Evolutionary conservation across 2,888 invertebrate species (phyloP).

Genomic region (Amiota mariae): DNA sequence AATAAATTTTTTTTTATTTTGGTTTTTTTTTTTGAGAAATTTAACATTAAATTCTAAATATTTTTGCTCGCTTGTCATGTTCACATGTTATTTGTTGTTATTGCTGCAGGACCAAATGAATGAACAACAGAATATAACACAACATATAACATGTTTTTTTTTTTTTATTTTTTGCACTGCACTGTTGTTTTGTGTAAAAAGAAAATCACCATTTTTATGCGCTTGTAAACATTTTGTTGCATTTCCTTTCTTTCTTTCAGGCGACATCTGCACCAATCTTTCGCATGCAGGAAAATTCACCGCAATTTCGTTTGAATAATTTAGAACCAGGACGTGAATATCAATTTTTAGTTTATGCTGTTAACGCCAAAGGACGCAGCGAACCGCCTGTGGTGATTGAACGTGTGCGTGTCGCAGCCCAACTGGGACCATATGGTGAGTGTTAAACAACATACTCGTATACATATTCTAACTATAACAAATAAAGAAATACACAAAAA

Average conservation of each 20-base stretch:
- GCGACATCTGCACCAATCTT: slow-evolving; percentile 78
- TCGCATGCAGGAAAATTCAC: slow-evolving; percentile 79
- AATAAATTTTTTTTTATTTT: not conserved
- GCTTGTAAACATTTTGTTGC: slow-evolving; percentile 5
- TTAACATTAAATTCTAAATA: slow-evolving; percentile 12
- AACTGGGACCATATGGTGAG: slow-evolving; percentile 74
- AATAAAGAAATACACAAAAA: not conserved
- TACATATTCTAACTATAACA: not conserved
- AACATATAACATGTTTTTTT: slow-evolving; percentile 1
- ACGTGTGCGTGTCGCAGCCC: slow-evolving; percentile 72
- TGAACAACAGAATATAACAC: not conserved
- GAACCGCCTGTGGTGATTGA: slow-evolving; percentile 82
- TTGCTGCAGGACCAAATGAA: not conserved
- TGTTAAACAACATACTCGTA: slow-evolving; percentile 30
- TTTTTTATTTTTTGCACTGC: not conserved
- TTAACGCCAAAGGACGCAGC: slow-evolving; percentile 86
- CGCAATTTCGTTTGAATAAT: slow-evolving; percentile 82
- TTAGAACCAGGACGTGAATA: slow-evolving; percentile 85
- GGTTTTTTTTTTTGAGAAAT: not conserved
- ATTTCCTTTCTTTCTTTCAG: slow-evolving; percentile 54
- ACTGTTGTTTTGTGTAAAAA: too few species aligned
- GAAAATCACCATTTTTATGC: not conserved
- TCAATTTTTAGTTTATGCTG: slow-evolving; percentile 86
- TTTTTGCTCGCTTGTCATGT: not conserved
- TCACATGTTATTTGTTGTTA: not conserved